Percentiles rank a stretch among this genome's conserved stretches.
Evolutionary conservation across 2,113 vertebrate genomes (phyloP).

Genomic region (Poicephalus meyeri): DNA sequence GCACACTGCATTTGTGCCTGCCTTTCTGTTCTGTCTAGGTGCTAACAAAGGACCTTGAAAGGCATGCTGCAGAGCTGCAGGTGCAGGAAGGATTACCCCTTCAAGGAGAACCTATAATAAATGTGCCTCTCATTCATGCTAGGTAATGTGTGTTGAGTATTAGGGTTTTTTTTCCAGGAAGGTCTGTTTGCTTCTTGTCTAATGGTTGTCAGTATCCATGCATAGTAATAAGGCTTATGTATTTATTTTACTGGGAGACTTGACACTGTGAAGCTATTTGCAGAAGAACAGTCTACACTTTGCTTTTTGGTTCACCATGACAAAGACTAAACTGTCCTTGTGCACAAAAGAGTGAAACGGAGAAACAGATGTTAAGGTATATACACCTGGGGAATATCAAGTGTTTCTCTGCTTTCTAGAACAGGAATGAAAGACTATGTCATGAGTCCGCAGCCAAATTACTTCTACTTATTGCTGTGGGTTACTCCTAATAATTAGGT

Average conservation of each 20-base stretch:
- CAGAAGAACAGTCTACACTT: rapidly evolving
- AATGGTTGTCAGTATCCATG: neutral
- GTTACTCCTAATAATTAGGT: neutral
- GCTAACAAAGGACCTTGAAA: slow-evolving; percentile 91
- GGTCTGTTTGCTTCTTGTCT: neutral
- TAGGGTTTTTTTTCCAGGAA: neutral
- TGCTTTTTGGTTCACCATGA: rapidly evolving
- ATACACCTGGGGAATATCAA: neutral
- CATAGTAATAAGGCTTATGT: rapidly evolving
- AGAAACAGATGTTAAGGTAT: neutral
- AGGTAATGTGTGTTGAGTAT: slow-evolving; percentile 73
- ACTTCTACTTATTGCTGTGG: neutral
- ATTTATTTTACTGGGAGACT: neutral
- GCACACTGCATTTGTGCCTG: neutral
- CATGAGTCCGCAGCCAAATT: rapidly evolving
- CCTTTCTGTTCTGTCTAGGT: slow-evolving; percentile 74
- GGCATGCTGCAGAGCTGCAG: slow-evolving; percentile 87
- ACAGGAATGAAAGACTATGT: neutral
- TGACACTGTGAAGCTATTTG: neutral
- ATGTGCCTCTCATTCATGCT: slow-evolving; percentile 89
- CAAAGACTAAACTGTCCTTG: neutral
- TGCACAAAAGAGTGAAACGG: neutral
- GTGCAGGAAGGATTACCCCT: slow-evolving; percentile 83
- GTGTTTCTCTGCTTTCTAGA: neutral
- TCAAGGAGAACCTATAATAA: slow-evolving; percentile 83